Evolutionary conservation across 2,113 vertebrate genomes (phyloP).

Genomic region (Vidua chalybeata): DNA sequence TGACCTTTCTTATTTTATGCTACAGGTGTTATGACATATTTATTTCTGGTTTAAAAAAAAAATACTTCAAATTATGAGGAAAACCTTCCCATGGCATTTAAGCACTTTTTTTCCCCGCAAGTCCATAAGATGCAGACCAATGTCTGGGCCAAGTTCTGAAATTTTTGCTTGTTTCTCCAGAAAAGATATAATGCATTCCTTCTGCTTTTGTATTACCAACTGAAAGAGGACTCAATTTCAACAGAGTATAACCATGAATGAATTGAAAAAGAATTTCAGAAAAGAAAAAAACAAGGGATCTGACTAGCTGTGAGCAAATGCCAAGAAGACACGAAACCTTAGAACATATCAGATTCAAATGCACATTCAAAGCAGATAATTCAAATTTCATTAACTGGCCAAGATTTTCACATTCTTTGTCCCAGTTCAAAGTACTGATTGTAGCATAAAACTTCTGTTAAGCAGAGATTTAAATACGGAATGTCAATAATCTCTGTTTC

Average conservation of each 20-base stretch:
- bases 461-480: background rate
- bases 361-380: background rate
- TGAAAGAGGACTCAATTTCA: background rate
- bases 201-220: background rate
- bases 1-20: background rate
- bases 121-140: background rate
- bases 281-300: background rate
- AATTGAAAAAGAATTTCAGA: background rate
- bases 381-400: background rate
- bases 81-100: background rate
- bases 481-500: background rate
- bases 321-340: slow-evolving; percentile 1
- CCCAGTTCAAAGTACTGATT: background rate
- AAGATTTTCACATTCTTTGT: background rate
- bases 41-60: background rate
- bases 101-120: background rate
- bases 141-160: background rate
- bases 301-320: background rate
- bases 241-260: background rate
- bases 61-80: background rate
- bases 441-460: background rate
- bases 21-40: background rate
- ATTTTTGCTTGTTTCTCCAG: background rate
- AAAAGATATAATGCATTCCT: slow-evolving; percentile 21
- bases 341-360: background rate